A percentile compares a stretch with the other conserved stretches of the same genome.
Conservation (phyloP, 2,888 invertebrate genomes). For the Notodonta ziczac region DNA sequence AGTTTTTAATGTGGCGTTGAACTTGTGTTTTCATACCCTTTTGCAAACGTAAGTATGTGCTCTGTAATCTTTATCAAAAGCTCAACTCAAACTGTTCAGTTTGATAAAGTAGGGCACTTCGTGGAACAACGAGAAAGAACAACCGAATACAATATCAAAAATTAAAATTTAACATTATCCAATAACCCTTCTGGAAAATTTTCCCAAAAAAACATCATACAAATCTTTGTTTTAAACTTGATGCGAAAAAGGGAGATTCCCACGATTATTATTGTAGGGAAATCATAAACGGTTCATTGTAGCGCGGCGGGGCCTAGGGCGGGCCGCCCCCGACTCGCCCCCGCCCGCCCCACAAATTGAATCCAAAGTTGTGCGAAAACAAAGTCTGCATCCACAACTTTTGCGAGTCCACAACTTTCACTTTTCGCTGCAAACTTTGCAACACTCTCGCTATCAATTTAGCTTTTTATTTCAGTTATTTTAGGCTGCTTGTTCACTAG, state of each 20-base stretch:
- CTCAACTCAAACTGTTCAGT: no score
- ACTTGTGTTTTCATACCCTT: no score
- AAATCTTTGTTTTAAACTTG: conserved; percentile 32
- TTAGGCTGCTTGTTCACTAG: background rate
- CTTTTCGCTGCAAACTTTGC: conserved; percentile 73
- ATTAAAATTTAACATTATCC: background rate
- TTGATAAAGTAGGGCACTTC: no score
- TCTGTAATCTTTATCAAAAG: no score
- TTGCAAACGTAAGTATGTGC: no score
- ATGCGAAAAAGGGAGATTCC: conserved; percentile 34
- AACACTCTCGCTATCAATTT: conserved; percentile 68
- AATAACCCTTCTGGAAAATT: conserved; percentile 15
- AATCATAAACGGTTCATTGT: conserved; percentile 57
- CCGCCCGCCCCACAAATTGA: conserved; percentile 64
- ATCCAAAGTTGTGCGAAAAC: conserved; percentile 76
- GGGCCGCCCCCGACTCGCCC: conserved; percentile 20
- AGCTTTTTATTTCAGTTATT: conserved; percentile 36
- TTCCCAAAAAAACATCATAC: conserved; percentile 23
- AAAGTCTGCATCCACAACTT: conserved; percentile 73
- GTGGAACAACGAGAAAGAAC: no score
- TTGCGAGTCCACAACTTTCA: conserved; percentile 67
- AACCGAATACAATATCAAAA: conserved; percentile 9
- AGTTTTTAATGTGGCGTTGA: no score
- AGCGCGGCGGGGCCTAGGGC: conserved; percentile 45
- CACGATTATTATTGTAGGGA: conserved; percentile 45